Conservation (phyloP, 2,113 vertebrate genomes). For the Nibea albiflora region DNA sequence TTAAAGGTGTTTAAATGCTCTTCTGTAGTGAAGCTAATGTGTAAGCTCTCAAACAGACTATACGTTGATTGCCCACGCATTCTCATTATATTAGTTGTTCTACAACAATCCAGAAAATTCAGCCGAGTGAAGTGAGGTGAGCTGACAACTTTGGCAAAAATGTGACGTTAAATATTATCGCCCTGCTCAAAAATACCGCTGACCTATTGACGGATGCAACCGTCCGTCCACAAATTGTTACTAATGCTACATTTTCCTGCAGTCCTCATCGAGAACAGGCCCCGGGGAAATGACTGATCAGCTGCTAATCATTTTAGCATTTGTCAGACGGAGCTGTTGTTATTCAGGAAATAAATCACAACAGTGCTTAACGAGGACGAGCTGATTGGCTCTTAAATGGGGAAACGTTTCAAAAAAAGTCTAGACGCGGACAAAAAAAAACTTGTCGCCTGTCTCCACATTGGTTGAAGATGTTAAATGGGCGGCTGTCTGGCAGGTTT, state of each 20-base stretch:
- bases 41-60: background rate
- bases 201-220: background rate
- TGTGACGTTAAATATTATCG: background rate
- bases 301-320: background rate
- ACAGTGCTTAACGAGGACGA: background rate
- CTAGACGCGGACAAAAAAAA: background rate
- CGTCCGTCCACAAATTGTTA: background rate
- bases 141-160: background rate
- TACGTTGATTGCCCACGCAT: background rate
- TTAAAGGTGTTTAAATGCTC: constrained; percentile 15
- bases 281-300: background rate
- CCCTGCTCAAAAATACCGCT: background rate
- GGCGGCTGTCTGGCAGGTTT: background rate
- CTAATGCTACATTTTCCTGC: background rate
- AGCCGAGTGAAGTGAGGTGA: background rate
- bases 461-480: background rate
- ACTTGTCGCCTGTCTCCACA: background rate
- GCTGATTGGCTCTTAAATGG: background rate
- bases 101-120: background rate
- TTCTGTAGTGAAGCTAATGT: constrained; percentile 5
- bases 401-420: background rate
- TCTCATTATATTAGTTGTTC: constrained; percentile 5
- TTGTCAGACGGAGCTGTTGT: background rate
- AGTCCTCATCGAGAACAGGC: background rate
- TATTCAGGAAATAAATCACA: background rate